Evolutionary conservation across 2,113 vertebrate species (phyloP).

Genomic region (pig (Sus scrofa)): DNA sequence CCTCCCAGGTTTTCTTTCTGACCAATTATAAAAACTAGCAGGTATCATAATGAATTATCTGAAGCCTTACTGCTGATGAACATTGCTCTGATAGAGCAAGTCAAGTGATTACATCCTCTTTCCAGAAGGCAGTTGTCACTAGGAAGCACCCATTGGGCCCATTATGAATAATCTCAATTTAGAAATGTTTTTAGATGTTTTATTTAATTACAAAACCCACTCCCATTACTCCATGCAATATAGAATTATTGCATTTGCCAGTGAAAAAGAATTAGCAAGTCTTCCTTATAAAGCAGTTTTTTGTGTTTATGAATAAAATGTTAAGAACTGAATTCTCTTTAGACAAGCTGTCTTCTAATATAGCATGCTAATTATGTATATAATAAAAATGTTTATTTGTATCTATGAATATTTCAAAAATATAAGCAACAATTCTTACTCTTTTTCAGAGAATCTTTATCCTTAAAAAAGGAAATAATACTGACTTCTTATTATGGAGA

Average conservation of each 20-base stretch:
- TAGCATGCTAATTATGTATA: not conserved
- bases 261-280: slow-evolving; percentile 44
- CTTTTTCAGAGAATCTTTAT: slow-evolving; percentile 40
- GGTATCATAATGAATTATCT: not conserved
- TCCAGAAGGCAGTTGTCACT: not conserved
- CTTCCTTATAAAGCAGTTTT: slow-evolving; percentile 31
- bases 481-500: slow-evolving; percentile 3
- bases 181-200: slow-evolving; percentile 42
- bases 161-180: slow-evolving; percentile 46
- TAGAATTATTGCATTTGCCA: slow-evolving; percentile 48
- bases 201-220: not conserved
- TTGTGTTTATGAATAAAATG: slow-evolving; percentile 55
- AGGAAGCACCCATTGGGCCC: not conserved
- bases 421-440: not conserved
- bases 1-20: slow-evolving; percentile 36
- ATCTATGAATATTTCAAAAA: slow-evolving; percentile 48
- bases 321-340: slow-evolving; percentile 61
- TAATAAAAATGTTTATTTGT: not conserved
- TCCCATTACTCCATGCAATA: not conserved
- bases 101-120: not conserved
- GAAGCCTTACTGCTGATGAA: not conserved
- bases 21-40: not conserved
- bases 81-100: not conserved
- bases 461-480: slow-evolving; percentile 43
- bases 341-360: not conserved